phyloP scores from a whole-genome alignment of 2,113 vertebrate species.

The Seriola dumerili region DNA sequence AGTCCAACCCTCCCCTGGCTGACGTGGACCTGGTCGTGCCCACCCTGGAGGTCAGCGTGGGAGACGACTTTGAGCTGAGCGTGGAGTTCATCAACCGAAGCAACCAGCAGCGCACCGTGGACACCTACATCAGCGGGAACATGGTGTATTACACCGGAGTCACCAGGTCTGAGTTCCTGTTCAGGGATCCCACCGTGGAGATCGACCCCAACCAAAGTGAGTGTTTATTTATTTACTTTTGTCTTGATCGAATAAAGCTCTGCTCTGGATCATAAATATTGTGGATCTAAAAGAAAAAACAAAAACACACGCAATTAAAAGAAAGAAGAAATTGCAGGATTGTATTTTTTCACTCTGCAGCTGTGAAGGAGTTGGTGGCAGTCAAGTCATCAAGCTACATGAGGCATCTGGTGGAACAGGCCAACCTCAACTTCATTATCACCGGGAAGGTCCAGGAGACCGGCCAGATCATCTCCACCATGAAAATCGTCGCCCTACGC shows the following conservation, averaged over 20 bases:
- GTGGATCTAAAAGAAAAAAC: not conserved
- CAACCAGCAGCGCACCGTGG: slow-evolving; percentile 76
- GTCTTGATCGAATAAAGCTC: not conserved
- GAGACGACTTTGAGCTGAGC: slow-evolving; percentile 88
- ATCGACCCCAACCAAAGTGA: slow-evolving; percentile 75
- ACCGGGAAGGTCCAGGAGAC: slow-evolving; percentile 91
- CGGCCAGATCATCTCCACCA: slow-evolving; percentile 85
- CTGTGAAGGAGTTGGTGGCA: slow-evolving; percentile 78
- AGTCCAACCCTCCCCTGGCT: slow-evolving; percentile 18
- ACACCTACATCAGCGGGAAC: slow-evolving; percentile 88
- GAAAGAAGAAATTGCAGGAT: not conserved
- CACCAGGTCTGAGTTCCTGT: slow-evolving; percentile 88
- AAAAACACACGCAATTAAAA: not conserved
- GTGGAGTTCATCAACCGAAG: slow-evolving; percentile 89
- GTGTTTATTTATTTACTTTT: slow-evolving; percentile 9
- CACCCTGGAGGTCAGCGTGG: slow-evolving; percentile 84
- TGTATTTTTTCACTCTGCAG: slow-evolving; percentile 72
- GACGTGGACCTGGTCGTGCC: slow-evolving; percentile 89
- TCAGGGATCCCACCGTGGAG: slow-evolving; percentile 68
- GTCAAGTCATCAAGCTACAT: slow-evolving; percentile 87
- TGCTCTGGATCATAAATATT: not conserved
- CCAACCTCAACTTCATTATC: slow-evolving; percentile 92
- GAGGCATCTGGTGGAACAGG: slow-evolving; percentile 91
- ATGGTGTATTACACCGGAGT: slow-evolving; percentile 95
- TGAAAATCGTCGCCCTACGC: slow-evolving; percentile 86